Evolutionary conservation across 2,113 vertebrate species (phyloP), one percentile per base, ranked within the genome.

Genomic region (Calonectris borealis): DNA sequence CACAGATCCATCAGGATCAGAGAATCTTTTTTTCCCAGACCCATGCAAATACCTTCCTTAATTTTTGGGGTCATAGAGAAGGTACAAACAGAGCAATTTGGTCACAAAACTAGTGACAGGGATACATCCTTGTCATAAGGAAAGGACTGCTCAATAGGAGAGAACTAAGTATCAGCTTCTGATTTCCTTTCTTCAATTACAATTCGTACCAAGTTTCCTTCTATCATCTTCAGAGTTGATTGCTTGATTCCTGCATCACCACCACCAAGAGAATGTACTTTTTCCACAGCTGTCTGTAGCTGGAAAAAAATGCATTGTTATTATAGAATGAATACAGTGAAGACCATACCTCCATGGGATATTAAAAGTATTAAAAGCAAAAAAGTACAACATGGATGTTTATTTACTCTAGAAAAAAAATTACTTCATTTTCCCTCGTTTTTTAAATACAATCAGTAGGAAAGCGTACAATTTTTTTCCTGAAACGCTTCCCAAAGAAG

Each of bases 251-350:
- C 96, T 27, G 31, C 26, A 26, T 96, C 92, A 17, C 61, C n/a
- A 32, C 97, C 89, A 19, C 95, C 97, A 70, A 95, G 86, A 68
- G 89, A 92, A 27, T 72, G 90, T 65, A 94, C 90, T 71, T 94
- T 97, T 62, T 92, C 82, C 58, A 92, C 15, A 9, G 97, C 90
- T 46, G 54, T 38, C 93, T 99, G 98, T 16, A 99, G 93, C 99
- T 99, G 91, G 10, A 96, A 97, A 88, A 92, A 69, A 61, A 46
- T 1, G 7, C 22, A 86, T 2, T n/a, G n/a, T 71, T 60, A 60
- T 46, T 66, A 32, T 1, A 31, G 36, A 81, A 57, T 26, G 21
- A 49, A 65, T 34, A 38, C 20, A 84, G 25, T 15, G 20, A 93
- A 60, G 18, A 62, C 18, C 14, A 25, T 9, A 69, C 9, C 7